Base-by-base conservation (phyloP, 2,888 invertebrate genomes). In the Ellobium chinense region DNA sequence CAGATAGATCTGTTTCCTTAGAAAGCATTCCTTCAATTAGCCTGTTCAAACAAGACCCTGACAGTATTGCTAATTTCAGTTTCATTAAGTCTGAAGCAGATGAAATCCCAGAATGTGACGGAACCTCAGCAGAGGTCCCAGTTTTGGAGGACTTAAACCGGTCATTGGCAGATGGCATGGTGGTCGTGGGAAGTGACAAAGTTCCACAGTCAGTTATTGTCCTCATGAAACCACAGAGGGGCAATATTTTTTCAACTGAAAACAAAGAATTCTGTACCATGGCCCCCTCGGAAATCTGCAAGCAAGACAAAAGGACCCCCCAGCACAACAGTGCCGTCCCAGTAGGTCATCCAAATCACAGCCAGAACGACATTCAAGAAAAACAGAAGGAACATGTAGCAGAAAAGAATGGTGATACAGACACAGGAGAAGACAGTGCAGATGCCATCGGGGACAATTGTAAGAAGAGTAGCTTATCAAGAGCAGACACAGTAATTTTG, bases 21-120 rank as follows among this genome's bases (percentile, higher is more conserved):
- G 75, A 75, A 56, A 80, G 80, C 54, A 80, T 80, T 63, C 80
- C 80, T 63, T 65, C 80, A 56, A 21, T 69, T 56, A 36, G 46
- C 14, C 69, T 80, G 39, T 75, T 80, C 29, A 69, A 69, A 62
- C 70, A 56, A 37, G 54, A 78, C 27, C 27, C 29, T 46, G 36
- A 27, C 14, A 58, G 39, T 24, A 1, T 31, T n/a, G 4, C 31
- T 0, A 34, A n/a, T 27, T 24, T 56, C 21, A 54, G 34, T 34
- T 21, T 63, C 5, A 31, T 9, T 27, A 56, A 65, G 31, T 24
- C 56, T 27, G 77, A 65, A 31, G 27, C 54, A 34, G 27, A 4
- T 27, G 54, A 54, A 21, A 34, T 34, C 46, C 5, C 39, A n/a
- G 56, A 14, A 29, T 18, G n/a, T 54, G 37, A 18, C 27, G 36